These are phyloP conservation scores for Sarotherodon lohbergeri DNA, from an alignment of 2,113 vertebrate species.

Conservation along the genomic window DNA sequence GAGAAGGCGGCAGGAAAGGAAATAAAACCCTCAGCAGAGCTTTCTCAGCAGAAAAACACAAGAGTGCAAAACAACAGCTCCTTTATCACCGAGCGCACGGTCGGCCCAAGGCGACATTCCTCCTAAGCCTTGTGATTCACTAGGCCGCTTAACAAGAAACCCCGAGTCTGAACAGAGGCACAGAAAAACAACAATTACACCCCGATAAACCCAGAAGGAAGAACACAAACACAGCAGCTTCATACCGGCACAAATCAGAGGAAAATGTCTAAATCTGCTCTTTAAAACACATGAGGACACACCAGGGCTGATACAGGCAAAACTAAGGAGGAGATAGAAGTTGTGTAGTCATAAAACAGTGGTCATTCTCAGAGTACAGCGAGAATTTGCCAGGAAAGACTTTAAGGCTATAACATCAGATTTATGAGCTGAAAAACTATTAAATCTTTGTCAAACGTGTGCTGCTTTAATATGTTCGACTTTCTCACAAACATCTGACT, in stretches of 20 bases:
- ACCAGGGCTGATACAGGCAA: background rate
- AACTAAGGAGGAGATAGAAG: background rate
- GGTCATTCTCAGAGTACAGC: background rate
- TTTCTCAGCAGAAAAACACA: conserved; percentile 51
- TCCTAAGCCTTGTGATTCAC: conserved; percentile 56
- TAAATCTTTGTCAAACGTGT: background rate
- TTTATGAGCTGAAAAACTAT: background rate
- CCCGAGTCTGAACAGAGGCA: background rate
- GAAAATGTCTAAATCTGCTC: background rate
- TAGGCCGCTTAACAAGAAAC: conserved; percentile 16
- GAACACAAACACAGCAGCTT: background rate
- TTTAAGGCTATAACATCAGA: background rate
- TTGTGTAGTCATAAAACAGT: background rate
- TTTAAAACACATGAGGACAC: background rate
- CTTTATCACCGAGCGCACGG: conserved; percentile 32
- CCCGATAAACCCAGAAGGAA: background rate
- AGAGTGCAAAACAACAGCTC: conserved; percentile 45
- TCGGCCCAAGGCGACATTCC: conserved; percentile 58
- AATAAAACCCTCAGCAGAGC: conserved; percentile 12
- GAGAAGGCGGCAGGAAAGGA: conserved; percentile 15
- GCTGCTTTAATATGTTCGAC: background rate
- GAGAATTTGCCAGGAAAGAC: background rate
- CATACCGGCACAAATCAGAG: background rate
- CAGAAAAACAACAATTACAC: background rate
- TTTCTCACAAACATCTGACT: background rate